Percentiles rank a stretch among this genome's conserved stretches.
These are phyloP conservation scores for Hypselothyrea guttata DNA, from an alignment of 2,888 invertebrate species.

Conservation along the genomic window DNA sequence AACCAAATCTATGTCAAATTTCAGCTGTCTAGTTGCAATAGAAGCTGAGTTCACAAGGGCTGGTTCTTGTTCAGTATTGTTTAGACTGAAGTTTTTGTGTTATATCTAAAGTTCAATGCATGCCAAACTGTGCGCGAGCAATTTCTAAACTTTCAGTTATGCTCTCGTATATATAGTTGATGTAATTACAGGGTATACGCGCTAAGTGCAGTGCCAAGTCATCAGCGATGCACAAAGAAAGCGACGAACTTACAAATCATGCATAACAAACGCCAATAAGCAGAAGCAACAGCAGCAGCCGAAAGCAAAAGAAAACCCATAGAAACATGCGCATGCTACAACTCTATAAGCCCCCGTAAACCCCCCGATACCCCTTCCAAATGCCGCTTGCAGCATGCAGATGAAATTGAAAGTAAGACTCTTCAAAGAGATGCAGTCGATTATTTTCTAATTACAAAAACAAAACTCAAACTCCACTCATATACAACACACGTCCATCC, in stretches of 20 bases:
- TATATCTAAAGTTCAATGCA: no score
- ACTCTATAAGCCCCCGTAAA: background rate
- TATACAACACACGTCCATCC: no score
- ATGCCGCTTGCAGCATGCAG: slow-evolving; percentile 45
- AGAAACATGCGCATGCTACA: slow-evolving; percentile 25
- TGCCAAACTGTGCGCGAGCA: no score
- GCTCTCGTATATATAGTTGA: no score
- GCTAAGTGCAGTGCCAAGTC: slow-evolving; percentile 64
- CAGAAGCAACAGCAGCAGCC: no score
- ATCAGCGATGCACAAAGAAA: slow-evolving; percentile 65
- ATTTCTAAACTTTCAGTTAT: no score
- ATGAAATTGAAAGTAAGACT: slow-evolving; percentile 64
- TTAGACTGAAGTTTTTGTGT: no score
- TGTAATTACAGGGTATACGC: slow-evolving; percentile 32
- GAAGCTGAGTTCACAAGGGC: slow-evolving; percentile 3
- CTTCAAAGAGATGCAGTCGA: slow-evolving; percentile 61
- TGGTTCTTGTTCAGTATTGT: no score
- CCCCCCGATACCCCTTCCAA: background rate
- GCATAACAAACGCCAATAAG: slow-evolving; percentile 46
- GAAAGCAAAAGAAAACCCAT: slow-evolving; percentile 31
- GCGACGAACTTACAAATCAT: slow-evolving; percentile 61
- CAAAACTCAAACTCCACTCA: slow-evolving; percentile 41
- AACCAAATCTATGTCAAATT: background rate
- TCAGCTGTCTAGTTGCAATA: background rate
- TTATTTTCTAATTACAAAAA: slow-evolving; percentile 73